These are phyloP conservation scores for Ennomos fuscantarius DNA, from an alignment of 2,888 invertebrate species.

Conservation along the genomic window DNA sequence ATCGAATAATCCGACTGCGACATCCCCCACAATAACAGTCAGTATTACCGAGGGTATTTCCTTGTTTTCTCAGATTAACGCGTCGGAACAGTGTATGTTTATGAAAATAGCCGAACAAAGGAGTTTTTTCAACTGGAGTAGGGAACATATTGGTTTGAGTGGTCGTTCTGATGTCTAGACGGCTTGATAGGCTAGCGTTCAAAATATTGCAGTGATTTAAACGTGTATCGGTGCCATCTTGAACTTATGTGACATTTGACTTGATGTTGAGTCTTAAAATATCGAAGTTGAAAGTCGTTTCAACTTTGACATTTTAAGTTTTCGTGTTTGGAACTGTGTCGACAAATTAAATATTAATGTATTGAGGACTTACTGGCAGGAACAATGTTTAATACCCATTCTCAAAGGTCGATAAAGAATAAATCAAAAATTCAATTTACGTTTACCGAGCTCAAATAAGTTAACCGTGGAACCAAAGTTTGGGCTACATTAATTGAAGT, in stretches of 20 bases:
- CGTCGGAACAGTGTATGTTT: conserved; percentile 24
- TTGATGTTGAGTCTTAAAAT: too few species aligned
- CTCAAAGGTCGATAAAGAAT: too few species aligned
- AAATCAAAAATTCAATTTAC: too few species aligned
- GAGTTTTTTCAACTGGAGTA: conserved; percentile 11
- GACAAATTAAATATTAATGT: conserved; percentile 1
- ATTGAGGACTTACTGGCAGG: not conserved
- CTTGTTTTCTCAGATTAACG: conserved; percentile 51
- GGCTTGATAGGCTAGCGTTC: conserved; percentile 17
- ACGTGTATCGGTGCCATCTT: conserved; percentile 14
- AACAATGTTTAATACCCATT: too few species aligned
- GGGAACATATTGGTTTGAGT: conserved; percentile 12
- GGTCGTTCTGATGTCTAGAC: conserved; percentile 28
- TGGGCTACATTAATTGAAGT: too few species aligned
- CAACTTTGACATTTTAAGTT: conserved; percentile 10
- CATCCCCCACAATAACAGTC: conserved; percentile 25
- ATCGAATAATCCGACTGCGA: conserved; percentile 4
- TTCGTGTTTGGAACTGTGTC: not conserved
- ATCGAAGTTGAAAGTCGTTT: too few species aligned
- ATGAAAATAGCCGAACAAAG: conserved; percentile 14
- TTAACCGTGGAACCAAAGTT: too few species aligned
- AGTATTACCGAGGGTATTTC: conserved; percentile 48
- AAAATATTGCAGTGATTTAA: conserved; percentile 9
- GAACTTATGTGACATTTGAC: conserved; percentile 8
- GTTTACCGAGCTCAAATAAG: too few species aligned